phyloP scores from a whole-genome alignment of 2,113 vertebrate genomes.

The Tautogolabrus adspersus region DNA sequence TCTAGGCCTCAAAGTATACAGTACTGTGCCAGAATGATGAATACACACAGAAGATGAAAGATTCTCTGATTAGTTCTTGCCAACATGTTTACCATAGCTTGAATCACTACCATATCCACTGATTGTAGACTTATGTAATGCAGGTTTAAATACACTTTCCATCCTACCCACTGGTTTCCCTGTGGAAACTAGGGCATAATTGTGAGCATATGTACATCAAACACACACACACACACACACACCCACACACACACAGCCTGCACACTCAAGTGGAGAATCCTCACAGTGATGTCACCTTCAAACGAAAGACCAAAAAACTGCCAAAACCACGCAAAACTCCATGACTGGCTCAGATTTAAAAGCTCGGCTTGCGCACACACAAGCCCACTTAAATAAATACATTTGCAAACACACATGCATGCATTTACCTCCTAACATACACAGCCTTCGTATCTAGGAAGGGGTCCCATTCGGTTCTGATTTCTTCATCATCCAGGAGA shows the following conservation, averaged over 20 bases:
- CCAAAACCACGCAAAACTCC: constrained; percentile 42
- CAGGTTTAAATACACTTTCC: constrained; percentile 62
- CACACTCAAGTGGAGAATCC: constrained; percentile 31
- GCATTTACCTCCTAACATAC: constrained; percentile 4
- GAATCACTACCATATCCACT: constrained; percentile 69
- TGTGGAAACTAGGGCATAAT: constrained; percentile 64
- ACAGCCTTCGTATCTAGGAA: constrained; percentile 9
- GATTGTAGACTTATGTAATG: constrained; percentile 73
- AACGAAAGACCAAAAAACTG: constrained; percentile 51
- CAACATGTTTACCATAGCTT: constrained; percentile 73
- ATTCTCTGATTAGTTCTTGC: constrained; percentile 68
- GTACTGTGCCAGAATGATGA: constrained; percentile 53
- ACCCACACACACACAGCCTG: not conserved
- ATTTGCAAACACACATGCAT: constrained; percentile 18
- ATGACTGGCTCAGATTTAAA: constrained; percentile 50
- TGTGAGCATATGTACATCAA: constrained; percentile 63
- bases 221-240: constrained; percentile 25
- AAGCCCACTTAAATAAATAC: constrained; percentile 38
- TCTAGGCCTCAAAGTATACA: constrained; percentile 31
- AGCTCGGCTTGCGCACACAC: constrained; percentile 41
- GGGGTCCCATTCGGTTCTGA: constrained; percentile 28
- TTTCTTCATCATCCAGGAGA: constrained; percentile 47
- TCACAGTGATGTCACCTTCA: constrained; percentile 68
- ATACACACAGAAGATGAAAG: constrained; percentile 70
- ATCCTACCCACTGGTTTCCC: constrained; percentile 57